Evolutionary conservation across 1,140 invertebrate species (phyloP), one percentile per base, ranked within the genome.

Genomic region (Heliconius nattereri): DNA sequence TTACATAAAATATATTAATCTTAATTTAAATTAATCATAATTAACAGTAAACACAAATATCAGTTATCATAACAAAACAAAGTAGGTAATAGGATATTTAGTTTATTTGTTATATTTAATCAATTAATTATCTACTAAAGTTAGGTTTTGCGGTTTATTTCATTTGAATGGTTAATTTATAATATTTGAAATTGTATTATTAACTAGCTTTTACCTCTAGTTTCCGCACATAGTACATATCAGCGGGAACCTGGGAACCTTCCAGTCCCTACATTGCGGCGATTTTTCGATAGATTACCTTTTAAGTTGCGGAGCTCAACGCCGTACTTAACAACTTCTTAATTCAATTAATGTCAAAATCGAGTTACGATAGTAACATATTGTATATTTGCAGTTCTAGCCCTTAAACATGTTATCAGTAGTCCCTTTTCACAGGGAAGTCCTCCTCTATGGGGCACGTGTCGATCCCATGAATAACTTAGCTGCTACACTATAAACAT

Each of bases 361-460:
- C 84, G 79, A 82, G 77, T 74, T 71, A 54, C 70, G 49, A 71
- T 82, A 37, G 83, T 85, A 83, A 29, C 6, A 76, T 52, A 29
- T 66, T 13, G 75, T 73, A n/a, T 49, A 78, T 78, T 78, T 72
- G 60, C 49, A 72, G 76, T 16, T 78, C 70, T 37, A 73, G 20
- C 40, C 72, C 40, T 23, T 49, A 37, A 73, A 73, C 37, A 26
- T 45, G 72, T 45, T 73, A 73, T 73, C 72, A 45, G 35, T 32
- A 73, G 45, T 23, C 40, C 71, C 72, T 73, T 49, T 73, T 73
- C 37, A 37, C 13, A 20, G 37, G 40, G 72, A 73, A 45, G 20
- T 23, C 19, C 72, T 26, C 23, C 13, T 73, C 23, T 45, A 73
- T 45, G n/a, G 45, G 72, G 37, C 37, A 73, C 72, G 35, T 73